Evolutionary conservation across 1,140 invertebrate genomes (phyloP), one percentile per base, ranked within the genome.

Genomic region (Solenopsis fugax): DNA sequence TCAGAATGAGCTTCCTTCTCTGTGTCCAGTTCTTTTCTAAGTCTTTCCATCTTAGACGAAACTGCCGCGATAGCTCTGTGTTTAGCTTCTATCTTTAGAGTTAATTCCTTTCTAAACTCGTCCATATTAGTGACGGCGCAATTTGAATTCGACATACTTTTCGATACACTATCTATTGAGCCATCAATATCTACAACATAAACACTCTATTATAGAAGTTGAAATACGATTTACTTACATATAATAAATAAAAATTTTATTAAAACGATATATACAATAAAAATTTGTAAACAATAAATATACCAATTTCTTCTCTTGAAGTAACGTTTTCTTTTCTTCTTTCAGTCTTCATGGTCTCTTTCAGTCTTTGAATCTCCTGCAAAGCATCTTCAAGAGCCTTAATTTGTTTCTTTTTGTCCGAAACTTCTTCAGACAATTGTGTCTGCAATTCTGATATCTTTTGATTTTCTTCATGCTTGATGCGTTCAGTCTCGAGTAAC

Each of bases 1-100:
- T 95, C 93, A 41, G 92, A 93, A 90, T 95, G 95, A 13, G 94
- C 94, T n/a, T 93, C 92, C 62, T 95, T 95, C 76, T 96, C 95
- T 12, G 92, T 91, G 60, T 93, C 93, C 9, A 96, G 85, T 88
- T 96, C 95, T 4, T 80, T 85, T 64, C 93, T 92, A 2, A 96
- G 88, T 18, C 93, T 86, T 7, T 95, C 95, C 94, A 96, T 95
- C 85, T 96, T 95, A 0, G 93, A 93, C 2, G 95, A 95, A 45
- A 96, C 93, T 0, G 93, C 93, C 0, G 95, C 94, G 29, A 96
- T 94, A 7, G 95, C 95, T 5, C 93, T 89, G 60, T 95, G 95
- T 56, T 95, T 90, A 0, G 94, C 93, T 88, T 95, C 95, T 9
- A 95, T 89, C 75, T 95, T 95, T 52, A 95, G 12, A 13, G 91